These are phyloP conservation scores for Bombus turneri DNA, from an alignment of 1,140 invertebrate species.

Conservation along the genomic window DNA sequence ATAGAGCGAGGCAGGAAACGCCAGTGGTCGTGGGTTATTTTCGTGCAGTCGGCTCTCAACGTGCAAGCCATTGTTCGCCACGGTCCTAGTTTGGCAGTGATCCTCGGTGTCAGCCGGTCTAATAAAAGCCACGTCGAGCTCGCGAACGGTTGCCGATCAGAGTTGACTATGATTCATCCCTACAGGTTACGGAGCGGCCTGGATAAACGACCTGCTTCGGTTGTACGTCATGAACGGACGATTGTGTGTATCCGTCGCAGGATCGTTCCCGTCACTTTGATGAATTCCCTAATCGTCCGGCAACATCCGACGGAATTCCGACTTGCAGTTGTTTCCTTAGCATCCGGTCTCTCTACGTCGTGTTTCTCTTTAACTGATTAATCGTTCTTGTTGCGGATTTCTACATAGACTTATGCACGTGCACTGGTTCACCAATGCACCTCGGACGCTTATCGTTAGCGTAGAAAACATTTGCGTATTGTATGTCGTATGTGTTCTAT, in stretches of 20 bases:
- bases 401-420: neutral
- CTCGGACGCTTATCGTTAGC: too few species aligned
- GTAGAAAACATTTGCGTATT: too few species aligned
- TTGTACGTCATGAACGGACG: neutral
- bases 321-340: neutral
- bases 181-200: conserved; percentile 12
- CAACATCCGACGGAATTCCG: neutral
- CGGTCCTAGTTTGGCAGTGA: conserved; percentile 76
- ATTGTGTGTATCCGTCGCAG: neutral
- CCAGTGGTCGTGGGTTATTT: conserved; percentile 67
- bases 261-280: neutral
- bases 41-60: conserved; percentile 62
- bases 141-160: conserved; percentile 56
- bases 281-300: conserved; percentile 5
- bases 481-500: too few species aligned
- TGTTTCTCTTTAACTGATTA: neutral
- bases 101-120: conserved; percentile 73
- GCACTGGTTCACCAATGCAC: neutral
- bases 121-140: conserved; percentile 72
- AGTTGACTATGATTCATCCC: conserved; percentile 55
- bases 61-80: conserved; percentile 73
- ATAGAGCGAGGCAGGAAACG: conserved; percentile 54
- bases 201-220: conserved; percentile 45
- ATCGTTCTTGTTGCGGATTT: neutral
- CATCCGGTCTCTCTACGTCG: too few species aligned